Percentiles rank a stretch among this genome's conserved stretches.
phyloP scores from a whole-genome alignment of 2,113 vertebrate species.

The Anhinga anhinga region DNA sequence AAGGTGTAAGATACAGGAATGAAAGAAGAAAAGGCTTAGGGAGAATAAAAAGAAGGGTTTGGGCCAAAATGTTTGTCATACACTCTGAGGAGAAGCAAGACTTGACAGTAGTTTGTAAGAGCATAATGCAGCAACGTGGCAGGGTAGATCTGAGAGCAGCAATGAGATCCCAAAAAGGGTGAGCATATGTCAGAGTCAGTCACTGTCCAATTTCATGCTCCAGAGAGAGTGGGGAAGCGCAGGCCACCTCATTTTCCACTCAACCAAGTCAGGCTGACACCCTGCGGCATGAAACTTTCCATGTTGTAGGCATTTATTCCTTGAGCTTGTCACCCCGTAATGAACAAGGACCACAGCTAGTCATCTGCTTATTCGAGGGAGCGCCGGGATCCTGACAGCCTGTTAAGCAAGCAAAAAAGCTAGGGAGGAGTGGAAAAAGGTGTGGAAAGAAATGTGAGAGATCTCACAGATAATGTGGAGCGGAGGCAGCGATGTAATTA shows the following conservation, averaged over 20 bases:
- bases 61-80: not conserved
- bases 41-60: not conserved
- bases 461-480: conserved; percentile 47
- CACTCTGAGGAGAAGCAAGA: not conserved
- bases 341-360: conserved; percentile 40
- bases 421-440: conserved; percentile 20
- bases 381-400: not conserved
- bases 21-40: not conserved
- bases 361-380: conserved; percentile 40
- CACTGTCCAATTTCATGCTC: conserved; percentile 36
- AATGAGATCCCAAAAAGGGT: not conserved
- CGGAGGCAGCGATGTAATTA: conserved; percentile 67
- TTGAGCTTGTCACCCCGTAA: conserved; percentile 46
- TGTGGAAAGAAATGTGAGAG: conserved; percentile 60
- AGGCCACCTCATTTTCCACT: conserved; percentile 31
- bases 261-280: not conserved
- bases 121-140: not conserved
- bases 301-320: conserved; percentile 22
- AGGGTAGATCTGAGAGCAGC: not conserved
- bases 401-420: conserved; percentile 6
- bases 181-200: conserved; percentile 22
- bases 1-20: not conserved
- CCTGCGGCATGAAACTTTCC: not conserved
- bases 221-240: not conserved
- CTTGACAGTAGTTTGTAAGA: not conserved